phyloP scores from a whole-genome alignment of 2,113 vertebrate species.

The Guaruba guarouba region DNA sequence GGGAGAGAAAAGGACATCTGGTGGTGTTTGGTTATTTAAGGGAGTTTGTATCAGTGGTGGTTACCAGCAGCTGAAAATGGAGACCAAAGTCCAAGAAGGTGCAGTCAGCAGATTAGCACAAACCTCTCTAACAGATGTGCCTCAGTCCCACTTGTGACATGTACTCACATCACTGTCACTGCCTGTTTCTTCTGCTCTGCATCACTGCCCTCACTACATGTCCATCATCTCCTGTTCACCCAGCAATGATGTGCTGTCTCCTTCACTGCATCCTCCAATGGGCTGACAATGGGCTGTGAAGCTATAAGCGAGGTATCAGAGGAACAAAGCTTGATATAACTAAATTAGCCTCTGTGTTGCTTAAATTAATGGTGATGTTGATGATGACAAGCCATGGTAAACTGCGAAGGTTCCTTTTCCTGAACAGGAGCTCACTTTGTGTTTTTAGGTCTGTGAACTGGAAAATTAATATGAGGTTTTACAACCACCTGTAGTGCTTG shows the following conservation, averaged over 20 bases:
- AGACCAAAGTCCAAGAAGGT: neutral
- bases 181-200: neutral
- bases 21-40: neutral
- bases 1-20: neutral
- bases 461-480: slow-evolving; percentile 41
- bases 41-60: neutral
- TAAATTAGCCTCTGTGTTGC: neutral
- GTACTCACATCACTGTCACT: neutral
- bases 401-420: neutral
- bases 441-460: slow-evolving; percentile 33
- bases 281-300: neutral
- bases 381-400: slow-evolving; percentile 3
- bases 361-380: slow-evolving; percentile 17
- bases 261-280: accelerated
- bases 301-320: neutral
- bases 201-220: accelerated
- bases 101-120: neutral
- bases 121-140: neutral
- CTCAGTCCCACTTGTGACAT: neutral
- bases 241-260: accelerated
- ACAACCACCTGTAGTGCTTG: neutral
- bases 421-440: neutral
- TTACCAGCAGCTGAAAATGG: neutral
- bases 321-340: neutral
- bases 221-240: neutral